Conservation (phyloP, 2,797 vertebrate species). For the Thamnophis elegans region DNA sequence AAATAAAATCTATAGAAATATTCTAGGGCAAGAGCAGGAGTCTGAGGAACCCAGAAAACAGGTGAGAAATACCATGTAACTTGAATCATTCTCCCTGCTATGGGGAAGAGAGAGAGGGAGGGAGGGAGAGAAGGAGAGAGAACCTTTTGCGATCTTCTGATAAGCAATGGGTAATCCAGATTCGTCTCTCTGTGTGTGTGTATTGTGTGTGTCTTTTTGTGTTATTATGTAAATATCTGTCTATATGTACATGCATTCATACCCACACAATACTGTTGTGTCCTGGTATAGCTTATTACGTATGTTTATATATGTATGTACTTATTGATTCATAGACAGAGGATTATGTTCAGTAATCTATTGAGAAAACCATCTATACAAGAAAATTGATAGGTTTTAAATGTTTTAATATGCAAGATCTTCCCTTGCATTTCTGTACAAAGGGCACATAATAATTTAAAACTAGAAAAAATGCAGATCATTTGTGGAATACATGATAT, state of each 20-base stretch:
- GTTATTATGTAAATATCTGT: neutral
- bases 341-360: neutral
- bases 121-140: no score
- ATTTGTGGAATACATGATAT: neutral
- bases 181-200: no score
- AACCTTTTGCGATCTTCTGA: neutral
- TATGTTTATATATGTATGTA: neutral
- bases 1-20: neutral
- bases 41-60: neutral
- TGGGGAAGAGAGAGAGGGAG: no score
- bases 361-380: neutral
- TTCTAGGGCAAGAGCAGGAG: neutral
- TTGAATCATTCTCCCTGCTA: neutral
- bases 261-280: neutral
- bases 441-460: neutral
- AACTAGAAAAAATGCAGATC: neutral
- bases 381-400: conserved; percentile 25
- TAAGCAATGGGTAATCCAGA: neutral
- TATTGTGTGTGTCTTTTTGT: neutral
- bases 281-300: neutral
- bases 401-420: conserved; percentile 13
- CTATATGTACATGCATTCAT: neutral
- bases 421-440: neutral
- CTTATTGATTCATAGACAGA: neutral
- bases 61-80: neutral